Base-by-base conservation (phyloP, 1,140 invertebrate species). In the Pinna nobilis region DNA sequence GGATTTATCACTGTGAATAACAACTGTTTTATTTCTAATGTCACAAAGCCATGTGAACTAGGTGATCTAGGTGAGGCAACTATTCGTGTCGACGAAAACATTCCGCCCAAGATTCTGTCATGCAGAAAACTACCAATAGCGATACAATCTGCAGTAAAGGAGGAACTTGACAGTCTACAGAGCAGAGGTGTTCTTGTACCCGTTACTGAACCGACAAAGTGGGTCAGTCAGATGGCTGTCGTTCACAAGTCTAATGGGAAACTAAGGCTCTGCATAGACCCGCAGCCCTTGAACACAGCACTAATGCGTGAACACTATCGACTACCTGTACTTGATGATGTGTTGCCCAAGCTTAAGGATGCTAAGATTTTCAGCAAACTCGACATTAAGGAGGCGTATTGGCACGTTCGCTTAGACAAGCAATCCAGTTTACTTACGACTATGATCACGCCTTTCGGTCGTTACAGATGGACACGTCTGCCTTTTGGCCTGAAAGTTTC, bases 321-420 rank as follows among this genome's bases (percentile, higher is more conserved):
- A 18, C 20, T 61, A 6, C 59, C 59, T 23, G 39, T 41, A 7
- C 59, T 39, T n/a, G 59, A 61, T 61, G 49, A 50, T 25, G 28
- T 50, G 37, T n/a, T n/a, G n/a, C n/a, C n/a, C n/a, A n/a, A n/a
- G n/a, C n/a, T n/a, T n/a, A n/a, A n/a, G n/a, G n/a, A 63, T 23
- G 59, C 59, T 6, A 60, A 35, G 33, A 37, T 35, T 11, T 60
- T 35, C 57, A 60, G 28, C 28, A 60, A 60, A 35, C 59, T 63
- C 25, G 35, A 44, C 5, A 39, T 63, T 23, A 63, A 63, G 28
- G 59, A 63, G 32, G 87, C 86, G 5, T 91, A 90, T 79, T 88
- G 73, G 41, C 76, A 78, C 37, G 50, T 91, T 74, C 13, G 33
- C 28, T 60, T 83, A n/a, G 79, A 84, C 53, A 51, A 83, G 23